Conservation (phyloP, 2,113 vertebrate species). For the Paraplagusia blochii region DNA sequence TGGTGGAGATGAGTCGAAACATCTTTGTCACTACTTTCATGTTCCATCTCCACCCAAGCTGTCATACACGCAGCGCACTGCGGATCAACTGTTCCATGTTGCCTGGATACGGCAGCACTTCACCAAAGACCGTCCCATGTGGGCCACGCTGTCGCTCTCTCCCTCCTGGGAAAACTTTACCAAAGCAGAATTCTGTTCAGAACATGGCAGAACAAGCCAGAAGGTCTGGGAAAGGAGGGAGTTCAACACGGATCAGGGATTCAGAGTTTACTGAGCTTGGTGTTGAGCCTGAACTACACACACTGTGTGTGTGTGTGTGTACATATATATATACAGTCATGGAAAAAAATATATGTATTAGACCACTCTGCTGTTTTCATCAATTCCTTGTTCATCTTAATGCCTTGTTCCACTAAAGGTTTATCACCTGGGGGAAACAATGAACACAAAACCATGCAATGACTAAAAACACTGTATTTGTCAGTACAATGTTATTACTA, state of each 20-base stretch:
- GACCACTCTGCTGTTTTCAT: too few relatives aligned
- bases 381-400: too few relatives aligned
- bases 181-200: background rate
- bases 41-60: background rate
- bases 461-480: too few relatives aligned
- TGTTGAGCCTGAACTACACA: conserved; percentile 1
- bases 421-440: too few relatives aligned
- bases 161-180: conserved; percentile 12
- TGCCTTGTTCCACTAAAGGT: too few relatives aligned
- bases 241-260: conserved; percentile 1
- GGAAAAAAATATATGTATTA: too few relatives aligned
- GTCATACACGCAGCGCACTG: background rate
- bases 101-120: background rate
- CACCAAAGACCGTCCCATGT: conserved; percentile 10
- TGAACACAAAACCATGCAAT: too few relatives aligned
- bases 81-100: background rate
- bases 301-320: too few relatives aligned
- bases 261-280: conserved; percentile 5
- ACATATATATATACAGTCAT: too few relatives aligned
- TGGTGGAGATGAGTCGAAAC: too few relatives aligned
- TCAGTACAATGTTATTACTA: too few relatives aligned
- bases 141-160: background rate
- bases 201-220: conserved; percentile 3
- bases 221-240: conserved; percentile 10
- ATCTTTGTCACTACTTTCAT: too few relatives aligned